phyloP scores from a whole-genome alignment of 2,888 invertebrate genomes.

The Notocelia uddmanniana region DNA sequence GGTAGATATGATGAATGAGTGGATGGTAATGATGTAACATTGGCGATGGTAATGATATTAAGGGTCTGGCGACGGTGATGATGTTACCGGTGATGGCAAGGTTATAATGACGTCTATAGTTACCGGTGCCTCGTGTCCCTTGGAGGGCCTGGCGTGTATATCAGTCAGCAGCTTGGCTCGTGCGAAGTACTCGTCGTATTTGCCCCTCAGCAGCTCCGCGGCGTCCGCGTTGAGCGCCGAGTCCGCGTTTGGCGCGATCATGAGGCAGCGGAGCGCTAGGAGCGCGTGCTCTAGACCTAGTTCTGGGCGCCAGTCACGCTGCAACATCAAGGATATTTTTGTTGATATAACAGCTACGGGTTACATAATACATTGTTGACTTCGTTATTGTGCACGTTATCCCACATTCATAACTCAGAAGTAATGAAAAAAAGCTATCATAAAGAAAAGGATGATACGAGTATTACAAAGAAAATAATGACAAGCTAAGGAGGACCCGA shows the following conservation, averaged over 20 bases:
- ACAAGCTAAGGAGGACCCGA: no score
- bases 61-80: background rate
- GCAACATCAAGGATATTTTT: background rate
- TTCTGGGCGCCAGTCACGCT: constrained; percentile 98
- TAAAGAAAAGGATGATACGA: no score
- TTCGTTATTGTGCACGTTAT: no score
- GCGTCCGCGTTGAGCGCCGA: constrained; percentile 99
- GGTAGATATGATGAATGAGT: no score
- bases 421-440: no score
- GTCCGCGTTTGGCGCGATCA: constrained; percentile 98
- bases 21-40: background rate
- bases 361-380: no score
- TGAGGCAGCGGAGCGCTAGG: constrained; percentile 95
- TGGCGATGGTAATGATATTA: background rate
- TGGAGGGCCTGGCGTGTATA: constrained; percentile 78
- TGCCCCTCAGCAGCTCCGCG: constrained; percentile 95
- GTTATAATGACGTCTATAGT: no score
- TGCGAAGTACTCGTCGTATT: constrained; percentile 95
- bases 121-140: constrained; percentile 52
- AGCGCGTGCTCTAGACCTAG: constrained; percentile 98
- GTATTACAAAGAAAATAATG: no score
- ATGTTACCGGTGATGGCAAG: background rate
- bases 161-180: constrained; percentile 79
- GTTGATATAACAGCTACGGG: background rate
- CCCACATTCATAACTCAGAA: no score